Base-by-base conservation (phyloP, 2,888 invertebrate genomes). In the Calliscelio sp. region DNA sequence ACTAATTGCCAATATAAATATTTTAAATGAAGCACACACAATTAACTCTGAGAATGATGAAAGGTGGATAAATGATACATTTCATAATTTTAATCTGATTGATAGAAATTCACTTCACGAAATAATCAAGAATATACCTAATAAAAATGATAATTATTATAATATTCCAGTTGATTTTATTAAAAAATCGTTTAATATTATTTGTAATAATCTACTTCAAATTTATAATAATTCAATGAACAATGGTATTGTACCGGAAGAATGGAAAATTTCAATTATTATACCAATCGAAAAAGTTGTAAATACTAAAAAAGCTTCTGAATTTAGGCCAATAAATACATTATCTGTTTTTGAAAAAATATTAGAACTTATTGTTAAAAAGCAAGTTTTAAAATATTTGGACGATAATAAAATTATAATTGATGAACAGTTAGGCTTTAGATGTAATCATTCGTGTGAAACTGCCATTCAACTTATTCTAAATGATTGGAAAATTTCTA, bases 281-380 rank as follows among this genome's bases (percentile, higher is more conserved):
- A 22, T 51, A 22, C 51, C 22, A 8, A 51, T 22, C 18, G 4
- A 11, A 49, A 11, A 49, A 18, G 20, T 20, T 49, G 22, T 22
- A 51, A 22, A 51, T 22, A 51, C 51, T 1, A 3, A 10, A n/a
- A 51, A 51, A 22, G 51, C 51, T 6, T 44, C 44, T 6, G n/a
- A 16, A n/a, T 7, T 14, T 44, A 44, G 44, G 16, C 44, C 44
- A 2, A 57, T 28, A 8, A 28, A 57, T 57, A 57, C 32, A 6
- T 25, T 57, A 5, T 16, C 57, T 0, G 7, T 57, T 18, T 57
- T 35, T 32, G 57, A 57, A 32, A 57, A 57, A 32, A 20, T 57
- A 18, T 18, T 57, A n/a, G 32, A 57, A 57, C 2, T 57, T 2
- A 18, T 32, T n/a, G 20, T 57, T 18, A 41, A 38, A 14, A 22